Base-by-base conservation (phyloP, 2,113 vertebrate genomes). In the Meleagris gallopavo region DNA sequence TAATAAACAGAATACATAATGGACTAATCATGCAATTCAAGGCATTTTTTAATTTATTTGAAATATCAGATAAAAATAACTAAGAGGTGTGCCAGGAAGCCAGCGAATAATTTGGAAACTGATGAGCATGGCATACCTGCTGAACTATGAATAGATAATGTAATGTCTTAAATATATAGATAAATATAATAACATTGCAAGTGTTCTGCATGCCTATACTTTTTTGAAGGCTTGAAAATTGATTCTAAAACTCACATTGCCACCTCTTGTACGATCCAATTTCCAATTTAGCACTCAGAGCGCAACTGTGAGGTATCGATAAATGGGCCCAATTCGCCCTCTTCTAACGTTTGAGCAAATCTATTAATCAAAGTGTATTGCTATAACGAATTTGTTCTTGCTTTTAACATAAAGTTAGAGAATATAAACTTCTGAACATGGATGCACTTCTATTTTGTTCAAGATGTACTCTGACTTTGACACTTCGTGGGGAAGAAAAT, bases 51-150 rank as follows among this genome's bases (percentile, higher is more conserved):
- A 97, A 97, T 97, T 97, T 97, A 96, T 97, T 97, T 97, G 86
- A 97, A 97, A 97, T 95, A 97, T 96, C 96, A 96, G 96, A 97
- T 97, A 97, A 97, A 97, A 97, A 97, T 97, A 97, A 95, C 96
- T 95, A 93, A 95, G 97, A 97, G 96, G 97, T 96, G 96, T 96
- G 93, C 97, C 96, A 96, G 95, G 96, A 97, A 97, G 95, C 72
- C 94, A 94, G 94, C 94, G 96, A 96, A 96, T 97, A 97, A 97
- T 97, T 97, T 97, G 91, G 95, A 96, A 97, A 95, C 88, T 96
- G 97, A 97, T 97, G 96, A 97, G 94, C 66, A 2, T 96, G 94
- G 61, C 92, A 91, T 97, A 96, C 94, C 94, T 95, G 92, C 93
- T 95, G 92, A 97, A 97, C 95, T 97, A 96, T 93, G 93, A 96